Evolutionary conservation across 2,797 vertebrate species (phyloP), one percentile per base, ranked within the genome.

Genomic region (Typhlichthys subterraneus): DNA sequence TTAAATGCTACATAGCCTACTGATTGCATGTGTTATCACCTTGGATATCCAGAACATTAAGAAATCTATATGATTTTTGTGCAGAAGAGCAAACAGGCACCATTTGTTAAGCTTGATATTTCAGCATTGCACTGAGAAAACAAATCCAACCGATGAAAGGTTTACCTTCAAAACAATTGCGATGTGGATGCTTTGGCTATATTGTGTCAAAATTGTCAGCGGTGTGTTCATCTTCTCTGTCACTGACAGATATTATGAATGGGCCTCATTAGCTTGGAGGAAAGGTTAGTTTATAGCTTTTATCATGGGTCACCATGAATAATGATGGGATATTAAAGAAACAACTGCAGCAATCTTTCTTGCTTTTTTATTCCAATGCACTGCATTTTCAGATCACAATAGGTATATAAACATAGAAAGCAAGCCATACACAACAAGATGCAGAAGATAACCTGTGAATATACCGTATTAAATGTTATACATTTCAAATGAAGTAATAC

Each of bases 21-120:
- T 71, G 59, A 65, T 14, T 58, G 46, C 54, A 75, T 23, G 3
- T 3, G 3, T 3, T 57, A 72, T 63, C 59, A 80, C 70, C 33
- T 9, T 7, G 33, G 7, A 38, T 6, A 38, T 38, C 33, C 33
- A 38, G 33, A 38, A 54, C 38, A 45, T 15, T 46, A 9, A 17
- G 53, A 61, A 15, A 2, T 10, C 17, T 1, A 45, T 13, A 7
- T 23, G 19, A 31, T n/a, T n/a, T 15, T 23, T 10, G 47, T 12
- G 47, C 47, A 49, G 47, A 14, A 49, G 2, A 38, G 33, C 50
- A 10, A 51, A 38, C 33, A 38, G 8, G 33, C 33, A 38, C 33
- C 7, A 38, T 7, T 38, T 8, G 6, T 38, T 4, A 38, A 38
- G 8, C 7, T 38, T 1, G 8, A 9, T 38, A 38, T 38, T 38